Percentiles rank a stretch among this genome's conserved stretches.
Evolutionary conservation across 2,113 vertebrate species (phyloP).

Genomic region (Cephalophus harveyi): DNA sequence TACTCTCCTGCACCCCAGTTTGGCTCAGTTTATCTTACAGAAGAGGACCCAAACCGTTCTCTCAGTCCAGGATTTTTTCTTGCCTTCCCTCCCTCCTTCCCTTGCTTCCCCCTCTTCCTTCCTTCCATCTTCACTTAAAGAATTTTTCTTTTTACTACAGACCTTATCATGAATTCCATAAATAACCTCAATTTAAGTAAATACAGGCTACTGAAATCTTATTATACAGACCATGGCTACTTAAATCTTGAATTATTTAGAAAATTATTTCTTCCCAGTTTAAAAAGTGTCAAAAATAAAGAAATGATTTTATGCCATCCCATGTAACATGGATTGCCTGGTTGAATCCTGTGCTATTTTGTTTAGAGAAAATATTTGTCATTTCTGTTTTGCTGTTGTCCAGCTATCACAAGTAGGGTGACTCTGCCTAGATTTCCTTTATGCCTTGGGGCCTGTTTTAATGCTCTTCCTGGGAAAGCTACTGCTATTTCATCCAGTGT

Average conservation of each 20-base stretch:
- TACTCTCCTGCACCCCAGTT: not conserved
- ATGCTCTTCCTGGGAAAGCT: conserved; percentile 52
- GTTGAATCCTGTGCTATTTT: not conserved
- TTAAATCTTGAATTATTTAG: not conserved
- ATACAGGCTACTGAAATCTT: not conserved
- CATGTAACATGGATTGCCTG: not conserved
- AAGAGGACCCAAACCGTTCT: not conserved
- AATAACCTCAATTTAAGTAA: not conserved
- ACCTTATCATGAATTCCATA: not conserved
- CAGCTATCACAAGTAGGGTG: conserved; percentile 37
- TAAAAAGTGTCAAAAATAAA: not conserved
- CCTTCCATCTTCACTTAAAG: not conserved
- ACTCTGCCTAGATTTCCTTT: conserved; percentile 17
- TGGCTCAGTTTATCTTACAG: not conserved
- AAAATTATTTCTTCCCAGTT: not conserved
- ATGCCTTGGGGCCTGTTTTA: not conserved
- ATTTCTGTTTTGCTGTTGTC: not conserved
- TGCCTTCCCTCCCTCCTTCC: not conserved
- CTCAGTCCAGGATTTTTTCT: not conserved
- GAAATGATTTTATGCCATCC: not conserved
- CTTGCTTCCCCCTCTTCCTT: too few relatives aligned
- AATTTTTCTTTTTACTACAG: not conserved
- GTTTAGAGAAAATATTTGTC: not conserved
- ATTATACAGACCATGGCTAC: not conserved
- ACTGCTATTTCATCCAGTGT: conserved; percentile 53